Base-by-base conservation (phyloP, 2,888 invertebrate species). In the Serripes groenlandicus region DNA sequence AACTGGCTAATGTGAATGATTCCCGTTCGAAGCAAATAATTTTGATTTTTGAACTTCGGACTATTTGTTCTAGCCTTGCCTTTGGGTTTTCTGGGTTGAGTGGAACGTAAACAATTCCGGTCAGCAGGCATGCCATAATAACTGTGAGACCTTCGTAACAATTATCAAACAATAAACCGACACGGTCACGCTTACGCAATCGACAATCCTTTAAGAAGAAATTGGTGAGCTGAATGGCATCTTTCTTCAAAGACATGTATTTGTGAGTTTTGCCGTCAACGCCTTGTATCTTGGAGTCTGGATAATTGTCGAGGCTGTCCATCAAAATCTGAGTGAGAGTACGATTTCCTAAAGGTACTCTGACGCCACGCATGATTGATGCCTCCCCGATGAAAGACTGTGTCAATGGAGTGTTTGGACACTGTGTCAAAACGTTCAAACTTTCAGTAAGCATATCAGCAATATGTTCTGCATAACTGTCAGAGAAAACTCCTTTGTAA, bases 41-140 rank as follows among this genome's bases (percentile, higher is more conserved):
- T 56, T 56, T 56, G 56, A 56, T 56, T 26, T 5, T 3, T 11
- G 56, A 56, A 26, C 23, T 56, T n/a, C 56, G 23, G 5, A 56
- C 56, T 11, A 56, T 56, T 56, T 56, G 23, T 56, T 56, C 56
- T 56, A 23, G 18, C 23, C 56, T 56, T 23, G 23, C 3, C 23
- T 56, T 56, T 56, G 56, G 56, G 28, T 56, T n/a, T 11, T 56
- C 56, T 11, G 56, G 56, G 23, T 56, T 56, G 11, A 56, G 56
- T n/a, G 56, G 56, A 3, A 56, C 56, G 28, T 56, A 56, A 56
- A 56, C 56, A 1, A 56, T 56, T 15, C 56, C 56, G 1, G 56
- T 11, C 56, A 56, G 11, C 56, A 56, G 23, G 23, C 56, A 56
- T 26, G 56, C 23, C 28, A 56, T 26, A 23, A 56, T 56, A 11